Percentiles rank a stretch among this genome's conserved stretches.
These are phyloP conservation scores for Drosophila prolongata DNA, from an alignment of 2,888 invertebrate species.

Conservation along the genomic window DNA sequence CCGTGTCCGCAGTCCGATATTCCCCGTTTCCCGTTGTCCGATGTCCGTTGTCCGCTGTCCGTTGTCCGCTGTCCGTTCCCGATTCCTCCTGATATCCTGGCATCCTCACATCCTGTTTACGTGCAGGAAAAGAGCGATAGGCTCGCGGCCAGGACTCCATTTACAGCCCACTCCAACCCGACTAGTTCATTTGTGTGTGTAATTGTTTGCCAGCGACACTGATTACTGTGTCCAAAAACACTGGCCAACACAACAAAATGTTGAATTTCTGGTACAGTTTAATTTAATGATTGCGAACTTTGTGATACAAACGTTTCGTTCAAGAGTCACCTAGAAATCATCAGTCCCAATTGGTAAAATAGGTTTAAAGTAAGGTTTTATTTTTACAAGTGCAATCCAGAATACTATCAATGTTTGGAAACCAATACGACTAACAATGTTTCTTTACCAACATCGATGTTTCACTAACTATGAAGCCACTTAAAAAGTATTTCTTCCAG, in stretches of 20 bases:
- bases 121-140: slow-evolving; percentile 67
- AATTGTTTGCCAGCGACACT: slow-evolving; percentile 58
- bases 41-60: background rate
- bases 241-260: background rate
- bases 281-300: background rate
- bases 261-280: background rate
- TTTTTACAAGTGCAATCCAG: too few relatives aligned
- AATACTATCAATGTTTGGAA: too few relatives aligned
- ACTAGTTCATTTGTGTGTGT: slow-evolving; percentile 60
- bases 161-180: background rate
- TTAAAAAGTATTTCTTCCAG: too few relatives aligned
- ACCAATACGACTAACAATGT: too few relatives aligned
- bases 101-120: slow-evolving; percentile 7
- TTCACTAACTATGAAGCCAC: too few relatives aligned
- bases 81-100: background rate
- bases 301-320: too few relatives aligned
- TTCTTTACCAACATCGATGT: too few relatives aligned
- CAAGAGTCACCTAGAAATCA: too few relatives aligned
- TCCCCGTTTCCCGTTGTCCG: slow-evolving; percentile 4
- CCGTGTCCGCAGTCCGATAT: slow-evolving; percentile 22
- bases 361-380: too few relatives aligned
- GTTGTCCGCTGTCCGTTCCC: background rate
- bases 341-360: too few relatives aligned
- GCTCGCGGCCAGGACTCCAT: slow-evolving; percentile 27
- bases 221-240: slow-evolving; percentile 62